Evolutionary conservation across 2,797 vertebrate species (phyloP), one percentile per base, ranked within the genome.

Genomic region (Amblyraja radiata): DNA sequence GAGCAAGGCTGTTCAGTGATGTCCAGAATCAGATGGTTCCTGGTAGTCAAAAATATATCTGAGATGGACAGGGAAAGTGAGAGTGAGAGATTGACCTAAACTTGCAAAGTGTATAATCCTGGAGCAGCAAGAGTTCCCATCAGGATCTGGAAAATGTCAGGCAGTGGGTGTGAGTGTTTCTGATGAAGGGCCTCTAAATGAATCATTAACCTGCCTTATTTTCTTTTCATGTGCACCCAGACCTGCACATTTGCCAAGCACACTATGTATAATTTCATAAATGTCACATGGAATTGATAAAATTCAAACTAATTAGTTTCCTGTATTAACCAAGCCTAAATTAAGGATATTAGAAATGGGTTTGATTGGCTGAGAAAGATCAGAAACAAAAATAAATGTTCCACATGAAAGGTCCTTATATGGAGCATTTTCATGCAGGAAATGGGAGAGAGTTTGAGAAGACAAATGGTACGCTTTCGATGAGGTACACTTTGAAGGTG

Each of bases 281-380:
- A 78, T 16, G 71, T 74, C 71, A 74, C 71, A 21, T 74, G 77
- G 77, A 78, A 78, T 36, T 36, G 77, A 36, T 36, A 78, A 78
- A 78, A 78, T 78, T 36, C 77, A 78, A 36, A 78, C 77, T 13
- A 78, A 78, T 78, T 78, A 16, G 77, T 78, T 78, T 78, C 77
- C n/a, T 78, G 77, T 78, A 78, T 78, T 14, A 78, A 36, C 14
- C 77, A n/a, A 36, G 32, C 77, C 77, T 78, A 78, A 78, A 78
- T 36, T 78, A 78, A 78, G 77, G 32, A 78, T 36, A 78, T 78
- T 78, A 78, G 36, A 78, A 32, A 78, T 78, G n/a, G n/a, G 77
- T 78, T 78, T 36, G 77, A 78, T 78, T 78, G n/a, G 77, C 36
- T 80, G 78, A 81, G 39, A 81, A 81, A 39, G 18, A 81, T 81